These are phyloP conservation scores for Noturus placidus DNA, from an alignment of 2,113 vertebrate genomes.

Conservation along the genomic window DNA sequence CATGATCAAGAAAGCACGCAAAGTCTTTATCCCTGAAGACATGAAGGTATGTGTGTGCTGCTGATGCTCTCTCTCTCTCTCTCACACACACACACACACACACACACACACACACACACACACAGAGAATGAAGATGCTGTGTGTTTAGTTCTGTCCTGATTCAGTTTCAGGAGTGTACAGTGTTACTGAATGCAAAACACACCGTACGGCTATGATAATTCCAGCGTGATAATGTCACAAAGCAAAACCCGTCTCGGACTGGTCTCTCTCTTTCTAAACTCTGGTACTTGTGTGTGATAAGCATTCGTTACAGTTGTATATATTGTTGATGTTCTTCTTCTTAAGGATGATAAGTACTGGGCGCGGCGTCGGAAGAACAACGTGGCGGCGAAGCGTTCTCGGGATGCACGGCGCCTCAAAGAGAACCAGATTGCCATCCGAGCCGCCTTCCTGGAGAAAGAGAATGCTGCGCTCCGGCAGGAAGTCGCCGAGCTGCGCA, in stretches of 20 bases:
- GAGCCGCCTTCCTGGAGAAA: constrained; percentile 94
- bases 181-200: not conserved
- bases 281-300: not conserved
- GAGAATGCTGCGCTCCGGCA: constrained; percentile 91
- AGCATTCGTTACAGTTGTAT: not conserved
- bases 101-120: not conserved
- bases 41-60: constrained; percentile 81
- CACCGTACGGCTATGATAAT: not conserved
- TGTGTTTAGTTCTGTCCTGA: no score
- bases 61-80: not conserved
- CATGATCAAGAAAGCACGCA: constrained; percentile 98
- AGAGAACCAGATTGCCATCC: constrained; percentile 99
- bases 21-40: constrained; percentile 95
- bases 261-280: not conserved
- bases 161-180: no score
- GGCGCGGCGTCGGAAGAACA: constrained; percentile 98
- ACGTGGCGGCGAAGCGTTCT: constrained; percentile 94
- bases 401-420: constrained; percentile 93
- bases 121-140: not conserved
- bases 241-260: no score
- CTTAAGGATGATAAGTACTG: constrained; percentile 94
- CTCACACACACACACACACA: not conserved
- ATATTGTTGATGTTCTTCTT: no score
- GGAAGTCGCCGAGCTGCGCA: constrained; percentile 91
- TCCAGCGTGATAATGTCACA: no score